Percentiles rank a stretch among this genome's conserved stretches.
Conservation (phyloP, 2,113 vertebrate species). For the Hyaena hyaena region DNA sequence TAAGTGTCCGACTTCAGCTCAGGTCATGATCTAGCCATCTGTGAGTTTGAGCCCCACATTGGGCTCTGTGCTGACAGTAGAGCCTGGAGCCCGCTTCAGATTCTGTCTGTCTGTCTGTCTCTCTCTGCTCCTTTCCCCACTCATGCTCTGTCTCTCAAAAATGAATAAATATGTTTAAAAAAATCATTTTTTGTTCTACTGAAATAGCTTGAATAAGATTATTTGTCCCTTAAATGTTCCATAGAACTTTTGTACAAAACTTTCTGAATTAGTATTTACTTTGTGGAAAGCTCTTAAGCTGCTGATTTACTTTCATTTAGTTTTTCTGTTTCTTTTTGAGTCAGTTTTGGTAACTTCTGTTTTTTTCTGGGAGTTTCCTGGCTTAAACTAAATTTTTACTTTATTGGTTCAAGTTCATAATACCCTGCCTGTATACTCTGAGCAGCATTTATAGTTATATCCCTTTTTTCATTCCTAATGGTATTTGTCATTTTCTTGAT, state of each 20-base stretch:
- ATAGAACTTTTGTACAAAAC: neutral
- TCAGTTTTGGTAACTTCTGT: neutral
- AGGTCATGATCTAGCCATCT: too few relatives aligned
- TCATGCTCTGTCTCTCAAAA: too few relatives aligned
- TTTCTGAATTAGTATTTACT: neutral
- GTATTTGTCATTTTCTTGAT: neutral
- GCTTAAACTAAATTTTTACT: neutral
- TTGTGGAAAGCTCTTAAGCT: neutral
- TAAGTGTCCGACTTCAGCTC: too few relatives aligned
- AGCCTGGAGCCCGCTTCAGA: too few relatives aligned
- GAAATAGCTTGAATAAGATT: neutral
- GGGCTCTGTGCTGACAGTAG: too few relatives aligned
- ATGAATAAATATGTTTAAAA: too few relatives aligned
- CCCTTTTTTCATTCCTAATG: slow-evolving; percentile 7
- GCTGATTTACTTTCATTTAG: neutral
- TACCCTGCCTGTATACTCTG: neutral
- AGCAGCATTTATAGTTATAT: neutral
- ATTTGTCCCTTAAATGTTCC: neutral
- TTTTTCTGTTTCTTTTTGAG: slow-evolving; percentile 7
- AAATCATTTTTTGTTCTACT: neutral
- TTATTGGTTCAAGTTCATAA: neutral
- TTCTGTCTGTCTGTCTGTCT: too few relatives aligned
- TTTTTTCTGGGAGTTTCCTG: neutral
- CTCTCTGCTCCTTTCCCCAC: too few relatives aligned
- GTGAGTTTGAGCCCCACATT: too few relatives aligned